These are phyloP conservation scores for Brachionichthys hirsutus DNA, from an alignment of 2,113 vertebrate species.

Conservation along the genomic window DNA sequence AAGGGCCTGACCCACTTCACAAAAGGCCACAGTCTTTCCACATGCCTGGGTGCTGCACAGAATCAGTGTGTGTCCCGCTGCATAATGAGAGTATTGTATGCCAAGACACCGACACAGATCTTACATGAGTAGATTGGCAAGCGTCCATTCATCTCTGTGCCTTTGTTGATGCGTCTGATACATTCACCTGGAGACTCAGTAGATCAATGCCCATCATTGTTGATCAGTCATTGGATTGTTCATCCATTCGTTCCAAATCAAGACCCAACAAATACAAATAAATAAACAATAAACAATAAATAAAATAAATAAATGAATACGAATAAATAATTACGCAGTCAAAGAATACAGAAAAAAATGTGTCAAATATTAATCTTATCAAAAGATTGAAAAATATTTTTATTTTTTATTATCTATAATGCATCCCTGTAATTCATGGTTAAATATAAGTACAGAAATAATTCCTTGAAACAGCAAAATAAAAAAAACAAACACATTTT, in stretches of 20 bases:
- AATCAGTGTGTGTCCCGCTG: conserved; percentile 51
- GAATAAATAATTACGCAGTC: too few relatives aligned
- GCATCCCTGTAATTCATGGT: not conserved
- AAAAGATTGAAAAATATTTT: too few relatives aligned
- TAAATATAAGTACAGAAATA: not conserved
- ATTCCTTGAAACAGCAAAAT: too few relatives aligned
- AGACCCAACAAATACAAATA: too few relatives aligned
- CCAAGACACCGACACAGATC: conserved; percentile 24
- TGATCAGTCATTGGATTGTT: too few relatives aligned
- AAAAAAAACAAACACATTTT: not conserved
- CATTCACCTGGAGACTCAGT: not conserved
- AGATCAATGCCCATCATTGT: too few relatives aligned
- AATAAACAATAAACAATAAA: too few relatives aligned
- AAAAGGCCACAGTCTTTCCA: conserved; percentile 34
- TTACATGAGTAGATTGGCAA: conserved; percentile 10
- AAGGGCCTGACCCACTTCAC: conserved; percentile 57
- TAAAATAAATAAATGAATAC: not conserved
- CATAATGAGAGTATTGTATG: conserved; percentile 62
- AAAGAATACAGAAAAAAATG: too few relatives aligned
- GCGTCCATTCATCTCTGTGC: conserved; percentile 20
- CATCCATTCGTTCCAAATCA: too few relatives aligned
- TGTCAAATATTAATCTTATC: not conserved
- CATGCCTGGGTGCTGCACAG: conserved; percentile 28
- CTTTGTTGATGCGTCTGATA: conserved; percentile 18
- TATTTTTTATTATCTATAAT: too few relatives aligned